These are phyloP conservation scores for Cairina moschata DNA, from an alignment of 2,113 vertebrate species.

Conservation along the genomic window DNA sequence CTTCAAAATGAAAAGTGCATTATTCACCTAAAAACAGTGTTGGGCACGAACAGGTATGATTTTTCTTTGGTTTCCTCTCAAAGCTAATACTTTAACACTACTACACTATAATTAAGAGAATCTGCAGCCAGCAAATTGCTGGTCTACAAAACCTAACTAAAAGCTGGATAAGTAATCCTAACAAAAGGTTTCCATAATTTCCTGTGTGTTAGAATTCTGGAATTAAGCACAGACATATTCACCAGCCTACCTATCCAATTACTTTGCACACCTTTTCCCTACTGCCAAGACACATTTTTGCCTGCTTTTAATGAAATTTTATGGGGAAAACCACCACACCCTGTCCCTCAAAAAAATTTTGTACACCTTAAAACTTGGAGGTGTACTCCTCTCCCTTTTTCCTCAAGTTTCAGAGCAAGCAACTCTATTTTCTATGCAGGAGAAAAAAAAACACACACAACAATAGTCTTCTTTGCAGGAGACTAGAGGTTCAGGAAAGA, in stretches of 20 bases:
- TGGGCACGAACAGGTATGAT: not conserved
- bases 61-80: not conserved
- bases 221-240: not conserved
- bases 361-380: not conserved
- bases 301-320: not conserved
- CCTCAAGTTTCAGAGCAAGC: not conserved
- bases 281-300: not conserved
- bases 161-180: not conserved
- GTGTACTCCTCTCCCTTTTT: not conserved
- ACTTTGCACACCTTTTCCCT: not conserved
- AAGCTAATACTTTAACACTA: not conserved
- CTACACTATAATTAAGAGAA: not conserved
- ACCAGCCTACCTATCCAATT: not conserved
- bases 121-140: not conserved
- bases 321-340: not conserved
- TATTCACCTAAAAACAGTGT: not conserved
- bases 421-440: not conserved
- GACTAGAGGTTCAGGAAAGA: not conserved
- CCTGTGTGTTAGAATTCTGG: not conserved
- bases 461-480: not conserved
- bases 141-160: not conserved
- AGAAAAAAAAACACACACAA: rapidly evolving
- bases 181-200: not conserved
- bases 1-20: not conserved
- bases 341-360: not conserved